Evolutionary conservation across 2,888 invertebrate species (phyloP).

Genomic region (Eupithecia vulgata): DNA sequence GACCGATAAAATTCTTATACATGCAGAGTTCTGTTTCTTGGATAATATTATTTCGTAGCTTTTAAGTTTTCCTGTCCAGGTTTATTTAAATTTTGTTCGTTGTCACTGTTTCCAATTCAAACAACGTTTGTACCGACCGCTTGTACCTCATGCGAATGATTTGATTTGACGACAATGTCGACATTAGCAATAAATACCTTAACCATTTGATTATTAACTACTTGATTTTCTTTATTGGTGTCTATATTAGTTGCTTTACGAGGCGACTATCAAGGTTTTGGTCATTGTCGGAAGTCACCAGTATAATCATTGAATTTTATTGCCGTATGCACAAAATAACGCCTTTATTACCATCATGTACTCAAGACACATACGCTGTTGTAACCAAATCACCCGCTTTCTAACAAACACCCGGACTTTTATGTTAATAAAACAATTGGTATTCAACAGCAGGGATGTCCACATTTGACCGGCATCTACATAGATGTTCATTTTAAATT

Average conservation of each 20-base stretch:
- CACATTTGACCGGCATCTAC: constrained; percentile 83
- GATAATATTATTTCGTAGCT: not conserved
- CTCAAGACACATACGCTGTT: constrained; percentile 70
- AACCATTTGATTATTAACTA: constrained; percentile 26
- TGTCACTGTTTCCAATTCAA: constrained; percentile 5
- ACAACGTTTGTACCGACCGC: not conserved
- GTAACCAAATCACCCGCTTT: constrained; percentile 84
- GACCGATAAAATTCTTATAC: not conserved
- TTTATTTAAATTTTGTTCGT: not conserved
- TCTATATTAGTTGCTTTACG: constrained; percentile 49
- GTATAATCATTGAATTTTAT: constrained; percentile 73
- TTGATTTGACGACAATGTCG: constrained; percentile 22
- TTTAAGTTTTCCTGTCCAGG: not conserved
- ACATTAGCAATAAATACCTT: constrained; percentile 21
- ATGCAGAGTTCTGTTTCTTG: not conserved
- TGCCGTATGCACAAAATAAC: constrained; percentile 66
- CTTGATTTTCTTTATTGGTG: constrained; percentile 30
- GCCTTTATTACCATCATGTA: constrained; percentile 71
- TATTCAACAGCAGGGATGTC: constrained; percentile 76
- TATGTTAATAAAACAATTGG: constrained; percentile 81
- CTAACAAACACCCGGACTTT: constrained; percentile 82
- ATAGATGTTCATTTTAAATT: constrained; percentile 81
- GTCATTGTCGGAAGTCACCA: constrained; percentile 70
- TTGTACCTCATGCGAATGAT: constrained; percentile 24
- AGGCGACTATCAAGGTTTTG: constrained; percentile 47